Percentiles rank a stretch among this genome's conserved stretches.
phyloP scores from a whole-genome alignment of 2,888 invertebrate species.

The Acronicta alni region DNA sequence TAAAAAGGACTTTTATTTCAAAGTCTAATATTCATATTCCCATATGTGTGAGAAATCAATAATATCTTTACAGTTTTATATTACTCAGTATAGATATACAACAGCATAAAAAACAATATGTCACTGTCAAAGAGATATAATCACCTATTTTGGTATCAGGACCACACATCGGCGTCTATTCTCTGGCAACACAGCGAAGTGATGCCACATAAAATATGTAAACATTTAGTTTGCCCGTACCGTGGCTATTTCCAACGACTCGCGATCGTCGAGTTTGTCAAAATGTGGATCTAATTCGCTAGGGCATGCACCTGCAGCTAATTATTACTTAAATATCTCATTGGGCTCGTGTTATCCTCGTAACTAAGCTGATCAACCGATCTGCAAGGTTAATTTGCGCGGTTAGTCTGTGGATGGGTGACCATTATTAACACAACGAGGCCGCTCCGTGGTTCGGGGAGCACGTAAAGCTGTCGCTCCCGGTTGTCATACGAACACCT shows the following conservation, averaged over 20 bases:
- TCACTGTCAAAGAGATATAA: slow-evolving; percentile 9
- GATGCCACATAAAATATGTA: slow-evolving; percentile 15
- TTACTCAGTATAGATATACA: background rate
- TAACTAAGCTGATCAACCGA: no score
- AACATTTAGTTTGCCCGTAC: slow-evolving; percentile 7
- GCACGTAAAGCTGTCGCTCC: no score
- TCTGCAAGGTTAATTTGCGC: no score
- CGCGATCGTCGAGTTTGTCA: slow-evolving; percentile 34
- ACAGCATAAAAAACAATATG: slow-evolving; percentile 5
- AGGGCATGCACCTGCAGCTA: slow-evolving; percentile 41
- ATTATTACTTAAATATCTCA: slow-evolving; percentile 31
- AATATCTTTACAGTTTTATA: no score
- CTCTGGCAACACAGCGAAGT: slow-evolving; percentile 1
- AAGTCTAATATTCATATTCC: no score
- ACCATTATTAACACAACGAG: no score
- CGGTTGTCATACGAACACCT: no score
- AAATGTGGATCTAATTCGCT: slow-evolving; percentile 50
- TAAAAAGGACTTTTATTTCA: no score
- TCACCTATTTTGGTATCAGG: slow-evolving; percentile 18
- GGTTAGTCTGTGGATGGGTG: no score
- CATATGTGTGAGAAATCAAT: no score
- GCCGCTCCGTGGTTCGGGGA: no score
- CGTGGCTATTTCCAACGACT: slow-evolving; percentile 28
- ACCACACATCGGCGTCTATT: slow-evolving; percentile 28
- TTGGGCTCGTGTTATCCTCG: background rate